These are phyloP conservation scores for Paratrypauchen microcephalus DNA, from an alignment of 2,797 vertebrate genomes.

Conservation along the genomic window DNA sequence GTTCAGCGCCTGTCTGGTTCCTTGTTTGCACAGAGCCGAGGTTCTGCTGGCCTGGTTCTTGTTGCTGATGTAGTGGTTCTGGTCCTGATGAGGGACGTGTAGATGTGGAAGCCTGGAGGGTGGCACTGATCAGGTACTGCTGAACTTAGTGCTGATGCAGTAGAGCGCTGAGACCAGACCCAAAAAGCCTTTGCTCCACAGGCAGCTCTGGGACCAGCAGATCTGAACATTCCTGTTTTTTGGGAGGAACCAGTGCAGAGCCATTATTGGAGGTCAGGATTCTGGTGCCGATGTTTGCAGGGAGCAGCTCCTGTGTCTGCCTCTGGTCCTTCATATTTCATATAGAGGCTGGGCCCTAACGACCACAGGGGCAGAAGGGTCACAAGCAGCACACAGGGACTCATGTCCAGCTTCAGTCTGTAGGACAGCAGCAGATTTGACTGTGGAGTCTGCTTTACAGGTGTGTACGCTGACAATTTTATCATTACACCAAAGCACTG, in stretches of 20 bases:
- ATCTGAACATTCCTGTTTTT: background rate
- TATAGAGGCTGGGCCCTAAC: background rate
- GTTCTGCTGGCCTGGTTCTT: background rate
- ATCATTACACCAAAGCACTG: no score
- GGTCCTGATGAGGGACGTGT: background rate
- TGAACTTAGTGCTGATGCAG: background rate
- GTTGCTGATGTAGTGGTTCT: background rate
- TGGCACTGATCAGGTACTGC: background rate
- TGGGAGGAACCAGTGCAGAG: background rate
- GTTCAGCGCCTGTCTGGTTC: slow-evolving; percentile 33
- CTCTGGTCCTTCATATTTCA: background rate
- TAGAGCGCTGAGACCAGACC: background rate
- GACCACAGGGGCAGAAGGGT: no score
- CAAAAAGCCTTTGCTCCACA: background rate
- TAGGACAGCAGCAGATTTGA: background rate
- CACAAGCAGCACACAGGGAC: background rate
- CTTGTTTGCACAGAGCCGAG: background rate
- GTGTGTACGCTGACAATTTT: no score
- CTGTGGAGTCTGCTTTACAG: no score
- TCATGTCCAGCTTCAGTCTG: background rate
- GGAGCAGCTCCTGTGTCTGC: background rate
- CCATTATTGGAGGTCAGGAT: background rate
- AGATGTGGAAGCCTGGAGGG: background rate
- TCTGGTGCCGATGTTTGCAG: background rate
- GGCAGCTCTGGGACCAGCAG: background rate